Evolutionary conservation across 2,797 vertebrate species (phyloP), one percentile per base, ranked within the genome.

Genomic region (Danio tinwini): DNA sequence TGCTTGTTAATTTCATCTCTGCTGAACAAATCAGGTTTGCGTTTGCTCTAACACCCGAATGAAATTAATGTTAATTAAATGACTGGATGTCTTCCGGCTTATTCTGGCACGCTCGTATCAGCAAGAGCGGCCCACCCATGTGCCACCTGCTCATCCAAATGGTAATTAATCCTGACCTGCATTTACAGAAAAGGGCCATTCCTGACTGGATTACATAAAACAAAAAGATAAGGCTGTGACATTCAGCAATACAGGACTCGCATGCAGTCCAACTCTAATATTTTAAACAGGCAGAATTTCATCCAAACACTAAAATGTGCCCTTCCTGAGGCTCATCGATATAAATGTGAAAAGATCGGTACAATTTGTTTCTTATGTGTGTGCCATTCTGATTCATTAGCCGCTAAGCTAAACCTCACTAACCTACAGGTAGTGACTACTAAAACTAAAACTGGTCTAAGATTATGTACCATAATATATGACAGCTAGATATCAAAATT

Each of bases 21-120:
- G 64, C 47, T 21, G 11, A 68, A 40, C 49, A 83, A 80, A 77
- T 73, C 17, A 53, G 61, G 45, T 73, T 84, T 80, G 52, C 72
- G 5, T 29, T 67, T 70, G 42, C 1, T 13, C 10, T 19, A 77
- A 50, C 42, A n/a, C 42, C 80, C 81, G 85, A 88, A 91, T 88
- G 80, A 76, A 86, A 81, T 85, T 83, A 82, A 88, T 85, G 86
- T 90, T 91, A 88, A 92, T 93, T 88, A 91, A 90, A 91, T 91
- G 79, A 89, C 84, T 87, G 86, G 59, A 61, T 39, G 83, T 64
- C 81, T 81, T 19, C 53, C 61, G 78, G 81, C 62, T 74, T 80
- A 78, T 58, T 62, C 78, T 78, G 73, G 37, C 72, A 61, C 55
- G 50, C 47, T 78, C 58, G 68, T 83, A 84, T 82, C 81, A 83